Evolutionary conservation across 2,888 invertebrate species (phyloP), one percentile per base, ranked within the genome.

Genomic region (Mimumesa dahlbomi): DNA sequence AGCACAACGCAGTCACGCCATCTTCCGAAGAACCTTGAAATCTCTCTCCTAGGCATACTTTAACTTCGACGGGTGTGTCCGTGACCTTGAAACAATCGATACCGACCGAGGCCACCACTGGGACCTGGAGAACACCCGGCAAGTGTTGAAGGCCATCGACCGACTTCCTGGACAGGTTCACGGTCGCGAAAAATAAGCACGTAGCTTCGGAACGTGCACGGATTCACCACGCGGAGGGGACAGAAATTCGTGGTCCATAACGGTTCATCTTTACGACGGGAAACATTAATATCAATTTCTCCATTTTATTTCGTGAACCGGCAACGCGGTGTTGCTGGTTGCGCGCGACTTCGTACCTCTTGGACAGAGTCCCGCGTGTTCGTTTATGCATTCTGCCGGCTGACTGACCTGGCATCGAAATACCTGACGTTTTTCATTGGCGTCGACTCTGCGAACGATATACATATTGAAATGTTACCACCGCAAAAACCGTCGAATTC

Each of bases 1-100:
- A n/a, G n/a, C n/a, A 6, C n/a, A 18, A 3, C 43, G 49, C 57
- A 18, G 77, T 71, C 62, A 73, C 67, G 77, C 77, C 6, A 77
- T 77, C 77, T 77, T 43, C 25, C 22, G 67, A 48, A 62, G 19
- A 34, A 18, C 11, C 19, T n/a, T 2, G 0, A 11, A 76, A 40
- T n/a, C 56, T 56, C 29, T 64, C 14, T 2, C 16, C 49, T n/a
- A 61, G 21, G 25, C 43, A 31, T 57, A 38, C 22, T 5, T 63
- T 57, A 36, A 43, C 40, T 13, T 31, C 49, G 25, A 49, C 50
- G 21, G 56, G 50, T 59, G 59, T 2, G 40, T 48, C 29, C 52
- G 6, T 53, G 53, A 42, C 63, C 52, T 40, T 56, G 62, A 62
- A 61, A 36, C 21, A 40, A 11, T 0, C 14, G 1, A 38, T 75